Percentiles rank a stretch among this genome's conserved stretches.
Conservation (phyloP, 2,888 invertebrate genomes). For the Creontiades dilutus region DNA sequence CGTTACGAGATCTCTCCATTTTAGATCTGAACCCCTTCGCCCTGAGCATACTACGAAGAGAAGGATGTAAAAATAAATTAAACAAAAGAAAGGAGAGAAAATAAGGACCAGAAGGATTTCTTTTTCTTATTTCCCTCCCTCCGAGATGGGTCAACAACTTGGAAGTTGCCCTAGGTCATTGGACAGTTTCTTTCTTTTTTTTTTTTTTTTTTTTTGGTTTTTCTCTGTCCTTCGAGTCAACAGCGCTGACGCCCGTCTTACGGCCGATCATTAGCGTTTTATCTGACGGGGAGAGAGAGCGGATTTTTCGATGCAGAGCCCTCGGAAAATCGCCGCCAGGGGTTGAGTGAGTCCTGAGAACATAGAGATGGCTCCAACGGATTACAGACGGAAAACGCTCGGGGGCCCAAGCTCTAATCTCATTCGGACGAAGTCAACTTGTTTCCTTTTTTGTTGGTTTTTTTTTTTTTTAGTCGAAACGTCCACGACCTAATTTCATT, state of each 20-base stretch:
- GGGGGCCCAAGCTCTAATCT: neutral
- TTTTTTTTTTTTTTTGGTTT: too few species aligned
- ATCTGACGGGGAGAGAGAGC: neutral
- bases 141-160: constrained; percentile 56
- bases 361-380: neutral
- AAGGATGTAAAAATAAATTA: constrained; percentile 60
- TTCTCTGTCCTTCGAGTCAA: neutral
- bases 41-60: constrained; percentile 15
- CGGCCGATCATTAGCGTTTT: constrained; percentile 36
- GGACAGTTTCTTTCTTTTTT: constrained; percentile 19
- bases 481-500: too few species aligned
- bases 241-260: constrained; percentile 2
- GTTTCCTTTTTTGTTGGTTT: constrained; percentile 1
- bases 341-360: neutral
- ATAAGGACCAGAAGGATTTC: constrained; percentile 34
- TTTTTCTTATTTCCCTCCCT: neutral
- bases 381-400: neutral
- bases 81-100: constrained; percentile 45
- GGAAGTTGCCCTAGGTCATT: constrained; percentile 62
- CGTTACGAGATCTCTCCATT: constrained; percentile 59
- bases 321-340: neutral
- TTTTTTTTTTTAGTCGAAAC: too few species aligned
- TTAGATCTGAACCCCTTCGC: constrained; percentile 10
- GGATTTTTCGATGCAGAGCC: neutral
- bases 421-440: neutral